Percentiles rank a stretch among this genome's conserved stretches.
Evolutionary conservation across 2,888 invertebrate genomes (phyloP).

Genomic region (Agrypnus murinus): DNA sequence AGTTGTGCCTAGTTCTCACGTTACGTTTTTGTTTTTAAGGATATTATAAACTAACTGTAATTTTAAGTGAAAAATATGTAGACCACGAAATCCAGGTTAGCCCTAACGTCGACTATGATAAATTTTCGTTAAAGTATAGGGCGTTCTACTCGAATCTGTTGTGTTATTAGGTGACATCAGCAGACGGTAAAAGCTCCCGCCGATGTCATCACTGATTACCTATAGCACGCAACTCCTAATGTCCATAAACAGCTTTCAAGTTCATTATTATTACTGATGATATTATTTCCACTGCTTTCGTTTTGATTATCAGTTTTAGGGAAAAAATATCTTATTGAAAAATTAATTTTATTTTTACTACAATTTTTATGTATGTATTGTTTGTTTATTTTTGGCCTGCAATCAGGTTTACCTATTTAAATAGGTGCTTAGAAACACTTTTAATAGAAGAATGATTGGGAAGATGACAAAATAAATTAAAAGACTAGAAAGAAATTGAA

Average conservation of each 20-base stretch:
- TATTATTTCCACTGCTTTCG: constrained; percentile 16
- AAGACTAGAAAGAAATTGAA: too few species aligned
- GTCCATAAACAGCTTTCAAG: constrained; percentile 51
- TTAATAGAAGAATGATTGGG: too few species aligned
- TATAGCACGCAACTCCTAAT: constrained; percentile 55
- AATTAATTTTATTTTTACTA: too few species aligned
- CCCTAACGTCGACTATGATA: constrained; percentile 18
- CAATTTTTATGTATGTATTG: too few species aligned
- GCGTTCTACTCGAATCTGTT: constrained; percentile 34
- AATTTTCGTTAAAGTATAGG: constrained; percentile 39
- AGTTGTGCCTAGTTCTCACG: constrained; percentile 2
- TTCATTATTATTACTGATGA: constrained; percentile 28
- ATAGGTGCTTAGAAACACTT: too few species aligned
- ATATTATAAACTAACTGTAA: neutral
- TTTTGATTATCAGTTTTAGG: constrained; percentile 21
- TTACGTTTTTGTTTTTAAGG: neutral
- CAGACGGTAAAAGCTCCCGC: constrained; percentile 57
- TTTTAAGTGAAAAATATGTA: constrained; percentile 13
- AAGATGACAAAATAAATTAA: too few species aligned
- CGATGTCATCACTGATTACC: constrained; percentile 56
- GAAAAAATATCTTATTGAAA: neutral
- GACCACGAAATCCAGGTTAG: constrained; percentile 28
- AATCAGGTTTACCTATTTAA: too few species aligned
- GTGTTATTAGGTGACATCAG: constrained; percentile 56
- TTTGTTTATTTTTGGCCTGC: too few species aligned